Conservation (phyloP, 2,797 vertebrate genomes). For the Margarornis squamiger region DNA sequence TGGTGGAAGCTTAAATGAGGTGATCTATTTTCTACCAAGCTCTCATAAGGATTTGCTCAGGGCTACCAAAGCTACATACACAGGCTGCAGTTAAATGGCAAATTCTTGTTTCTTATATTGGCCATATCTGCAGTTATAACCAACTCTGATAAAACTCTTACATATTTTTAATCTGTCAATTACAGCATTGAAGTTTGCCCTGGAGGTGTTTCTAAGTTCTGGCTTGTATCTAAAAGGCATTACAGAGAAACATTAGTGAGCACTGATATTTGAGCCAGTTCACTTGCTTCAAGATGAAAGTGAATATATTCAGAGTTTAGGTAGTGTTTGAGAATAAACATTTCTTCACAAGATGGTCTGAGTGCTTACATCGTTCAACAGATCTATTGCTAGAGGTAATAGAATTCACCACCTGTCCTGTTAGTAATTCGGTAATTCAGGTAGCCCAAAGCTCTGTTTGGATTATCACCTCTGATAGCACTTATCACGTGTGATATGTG, state of each 20-base stretch:
- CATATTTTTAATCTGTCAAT: not conserved
- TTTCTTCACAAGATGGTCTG: not conserved
- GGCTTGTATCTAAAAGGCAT: not conserved
- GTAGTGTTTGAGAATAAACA: not conserved
- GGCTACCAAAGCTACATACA: not conserved
- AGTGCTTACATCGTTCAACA: not conserved
- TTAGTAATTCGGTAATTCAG: not conserved
- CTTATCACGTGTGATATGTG: not conserved
- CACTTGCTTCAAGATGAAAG: not conserved
- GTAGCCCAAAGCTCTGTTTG: not conserved
- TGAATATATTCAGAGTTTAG: not conserved
- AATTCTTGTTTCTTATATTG: not conserved
- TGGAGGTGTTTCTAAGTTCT: not conserved
- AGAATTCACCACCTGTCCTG: not conserved
- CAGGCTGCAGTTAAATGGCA: not conserved
- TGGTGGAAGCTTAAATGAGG: not conserved
- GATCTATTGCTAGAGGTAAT: not conserved
- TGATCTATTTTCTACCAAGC: not conserved
- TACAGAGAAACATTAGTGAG: not conserved
- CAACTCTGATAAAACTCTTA: not conserved
- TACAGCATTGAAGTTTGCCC: not conserved
- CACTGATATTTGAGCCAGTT: not conserved
- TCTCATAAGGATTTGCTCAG: not conserved
- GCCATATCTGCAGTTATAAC: not conserved
- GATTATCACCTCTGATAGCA: not conserved